A percentile compares a stretch with the other conserved stretches of the same genome.
Conservation (phyloP, 2,113 vertebrate genomes). For the Pycnonotus jocosus region DNA sequence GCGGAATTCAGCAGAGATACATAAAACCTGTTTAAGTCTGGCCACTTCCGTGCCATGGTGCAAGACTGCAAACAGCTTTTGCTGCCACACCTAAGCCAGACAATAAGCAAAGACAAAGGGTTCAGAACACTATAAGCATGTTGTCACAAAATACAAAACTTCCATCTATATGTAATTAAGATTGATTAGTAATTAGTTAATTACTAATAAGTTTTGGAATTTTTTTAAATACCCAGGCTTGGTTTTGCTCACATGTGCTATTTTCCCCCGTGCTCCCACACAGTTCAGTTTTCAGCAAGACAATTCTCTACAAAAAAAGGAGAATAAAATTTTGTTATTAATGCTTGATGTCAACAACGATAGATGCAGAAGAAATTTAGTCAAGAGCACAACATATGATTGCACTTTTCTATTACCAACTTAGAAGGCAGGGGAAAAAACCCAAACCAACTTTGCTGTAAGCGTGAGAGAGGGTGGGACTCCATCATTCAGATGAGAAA, state of each 20-base stretch:
- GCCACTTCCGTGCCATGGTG: background rate
- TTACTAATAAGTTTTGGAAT: background rate
- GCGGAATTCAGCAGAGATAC: background rate
- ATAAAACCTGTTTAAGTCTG: background rate
- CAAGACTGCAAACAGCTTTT: background rate
- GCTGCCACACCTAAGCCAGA: background rate
- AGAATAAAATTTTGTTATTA: background rate
- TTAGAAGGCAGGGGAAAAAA: fast-evolving
- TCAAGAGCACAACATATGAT: background rate
- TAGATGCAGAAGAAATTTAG: background rate
- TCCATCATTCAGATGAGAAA: background rate
- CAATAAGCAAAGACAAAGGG: background rate
- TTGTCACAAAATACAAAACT: background rate
- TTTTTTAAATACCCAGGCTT: background rate
- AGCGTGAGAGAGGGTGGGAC: background rate
- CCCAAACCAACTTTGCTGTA: background rate
- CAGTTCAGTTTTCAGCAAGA: background rate
- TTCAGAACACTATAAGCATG: background rate
- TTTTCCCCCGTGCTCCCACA: background rate
- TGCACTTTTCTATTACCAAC: background rate
- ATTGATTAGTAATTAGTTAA: background rate
- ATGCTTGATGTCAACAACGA: background rate
- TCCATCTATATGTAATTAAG: background rate
- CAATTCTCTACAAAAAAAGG: background rate
- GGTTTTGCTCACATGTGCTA: background rate